Evolutionary conservation across 1,140 invertebrate genomes (phyloP), one percentile per base, ranked within the genome.

Genomic region (Copidosoma floridanum): DNA sequence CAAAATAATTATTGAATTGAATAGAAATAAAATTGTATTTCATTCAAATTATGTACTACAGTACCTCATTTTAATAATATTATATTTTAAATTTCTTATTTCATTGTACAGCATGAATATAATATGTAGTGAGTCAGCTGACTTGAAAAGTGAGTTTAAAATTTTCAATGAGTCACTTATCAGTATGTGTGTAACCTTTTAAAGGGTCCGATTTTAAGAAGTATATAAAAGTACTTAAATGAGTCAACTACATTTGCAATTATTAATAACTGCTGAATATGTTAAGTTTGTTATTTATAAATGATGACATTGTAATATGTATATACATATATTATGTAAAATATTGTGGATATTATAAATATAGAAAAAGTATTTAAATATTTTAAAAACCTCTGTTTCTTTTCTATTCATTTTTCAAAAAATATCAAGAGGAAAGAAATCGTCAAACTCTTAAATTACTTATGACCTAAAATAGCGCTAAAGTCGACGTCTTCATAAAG

Each of bases 291-390:
- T 72, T 73, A 73, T 74, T 71, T 72, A 72, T 72, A 65, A 67
- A 70, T 68, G 65, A 67, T 67, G 67, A 71, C 63, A 68, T 66
- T 73, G 70, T 73, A 73, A 72, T 68, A 74, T 72, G 71, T 74
- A 74, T 73, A 72, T 68, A 74, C 71, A 72, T 74, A 74, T 73
- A 71, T 74, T 73, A 72, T 74, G 72, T 74, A 74, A 73, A 71
- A 70, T 74, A 74, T 73, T 74, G 71, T 72, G 66, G 66, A 73
- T 71, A 74, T 66, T 64, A 72, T 65, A 68, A 71, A 71, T 63
- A 68, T 53, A 72, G n/a, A n/a, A n/a, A n/a, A n/a, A n/a, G n/a
- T n/a, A n/a, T n/a, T n/a, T n/a, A n/a, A n/a, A n/a, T n/a, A n/a
- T n/a, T n/a, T n/a, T n/a, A n/a, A n/a, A n/a, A n/a, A n/a, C n/a